phyloP scores from a whole-genome alignment of 1,140 invertebrate species.

The Zaprionus nigranus region DNA sequence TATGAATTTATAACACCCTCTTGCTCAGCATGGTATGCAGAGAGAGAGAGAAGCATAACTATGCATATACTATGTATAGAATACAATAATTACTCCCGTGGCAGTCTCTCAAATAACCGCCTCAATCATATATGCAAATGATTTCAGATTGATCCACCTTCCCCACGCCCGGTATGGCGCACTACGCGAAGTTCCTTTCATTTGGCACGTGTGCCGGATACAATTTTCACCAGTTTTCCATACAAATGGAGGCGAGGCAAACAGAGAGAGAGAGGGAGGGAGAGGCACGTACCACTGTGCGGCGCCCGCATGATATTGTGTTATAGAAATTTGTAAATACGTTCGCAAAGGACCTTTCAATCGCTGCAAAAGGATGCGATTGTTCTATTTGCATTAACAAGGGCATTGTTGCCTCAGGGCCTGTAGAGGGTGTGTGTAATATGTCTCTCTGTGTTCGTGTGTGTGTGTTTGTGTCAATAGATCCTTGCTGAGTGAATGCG shows the following conservation, averaged over 20 bases:
- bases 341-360: constrained; percentile 56
- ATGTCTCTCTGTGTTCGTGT: neutral
- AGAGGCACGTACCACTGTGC: constrained; percentile 41
- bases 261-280: too few species aligned
- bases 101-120: constrained; percentile 16
- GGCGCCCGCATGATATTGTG: constrained; percentile 65
- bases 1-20: neutral
- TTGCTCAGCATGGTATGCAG: neutral
- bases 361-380: constrained; percentile 68
- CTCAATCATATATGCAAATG: constrained; percentile 40
- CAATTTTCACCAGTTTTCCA: constrained; percentile 60
- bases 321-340: constrained; percentile 73
- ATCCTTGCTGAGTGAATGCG: constrained; percentile 69
- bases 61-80: neutral
- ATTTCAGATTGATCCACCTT: constrained; percentile 26
- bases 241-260: constrained; percentile 46
- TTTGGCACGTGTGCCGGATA: constrained; percentile 81
- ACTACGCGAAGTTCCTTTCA: constrained; percentile 51
- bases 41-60: neutral
- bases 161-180: constrained; percentile 50
- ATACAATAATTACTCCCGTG: neutral
- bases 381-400: constrained; percentile 77
- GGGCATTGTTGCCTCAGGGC: constrained; percentile 67
- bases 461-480: constrained; percentile 41
- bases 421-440: constrained; percentile 66